Conservation (phyloP, 2,113 vertebrate species). For the Hippoglossus stenolepis region DNA sequence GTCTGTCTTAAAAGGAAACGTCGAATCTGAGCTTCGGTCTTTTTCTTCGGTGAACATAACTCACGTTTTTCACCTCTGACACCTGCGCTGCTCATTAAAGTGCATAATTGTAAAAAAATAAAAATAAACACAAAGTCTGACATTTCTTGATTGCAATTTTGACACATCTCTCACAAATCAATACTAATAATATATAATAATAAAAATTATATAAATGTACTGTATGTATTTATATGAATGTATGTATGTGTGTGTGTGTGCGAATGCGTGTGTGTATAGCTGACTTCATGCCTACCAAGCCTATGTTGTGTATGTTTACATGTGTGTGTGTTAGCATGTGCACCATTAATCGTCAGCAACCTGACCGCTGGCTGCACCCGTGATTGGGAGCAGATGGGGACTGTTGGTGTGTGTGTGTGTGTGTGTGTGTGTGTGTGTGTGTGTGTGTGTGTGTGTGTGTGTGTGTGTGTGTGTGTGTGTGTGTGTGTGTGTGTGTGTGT, state of each 20-base stretch:
- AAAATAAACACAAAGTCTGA: too few species aligned
- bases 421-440: constrained; percentile 23
- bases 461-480: constrained; percentile 23
- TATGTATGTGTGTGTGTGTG: constrained; percentile 1
- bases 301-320: constrained; percentile 41
- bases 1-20: too few species aligned
- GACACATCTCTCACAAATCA: too few species aligned
- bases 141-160: too few species aligned
- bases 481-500: constrained; percentile 9
- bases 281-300: constrained; percentile 10
- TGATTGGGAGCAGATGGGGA: constrained; percentile 84
- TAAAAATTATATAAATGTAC: too few species aligned
- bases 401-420: constrained; percentile 56
- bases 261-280: background rate
- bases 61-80: too few species aligned
- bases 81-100: too few species aligned
- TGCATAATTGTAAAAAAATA: too few species aligned
- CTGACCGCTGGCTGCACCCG: constrained; percentile 83
- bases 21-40: too few species aligned
- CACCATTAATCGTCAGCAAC: constrained; percentile 53
- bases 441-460: constrained; percentile 14
- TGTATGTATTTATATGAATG: too few species aligned
- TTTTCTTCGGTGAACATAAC: too few species aligned
- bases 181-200: too few species aligned
- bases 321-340: constrained; percentile 17